phyloP scores from a whole-genome alignment of 2,113 vertebrate species.

The Sylvia atricapilla region DNA sequence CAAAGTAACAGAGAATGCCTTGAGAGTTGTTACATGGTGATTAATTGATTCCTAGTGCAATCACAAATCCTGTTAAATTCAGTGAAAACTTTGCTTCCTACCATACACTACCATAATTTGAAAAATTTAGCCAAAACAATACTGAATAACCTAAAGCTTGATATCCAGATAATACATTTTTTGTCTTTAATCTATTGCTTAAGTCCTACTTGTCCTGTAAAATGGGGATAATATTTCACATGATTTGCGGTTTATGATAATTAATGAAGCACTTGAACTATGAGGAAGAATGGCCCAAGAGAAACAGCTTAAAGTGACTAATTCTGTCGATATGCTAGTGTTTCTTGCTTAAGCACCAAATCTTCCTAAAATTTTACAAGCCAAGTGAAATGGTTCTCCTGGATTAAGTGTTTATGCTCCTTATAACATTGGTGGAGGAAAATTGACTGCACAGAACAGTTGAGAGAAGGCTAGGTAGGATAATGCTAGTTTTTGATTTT shows the following conservation, averaged over 20 bases:
- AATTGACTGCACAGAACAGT: neutral
- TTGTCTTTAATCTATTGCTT: neutral
- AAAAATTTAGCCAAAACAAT: neutral
- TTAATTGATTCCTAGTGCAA: neutral
- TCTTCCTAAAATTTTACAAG: neutral
- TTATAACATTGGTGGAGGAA: neutral
- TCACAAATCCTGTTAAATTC: neutral
- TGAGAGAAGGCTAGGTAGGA: rapidly evolving
- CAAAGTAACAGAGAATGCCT: neutral
- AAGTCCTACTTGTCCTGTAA: neutral
- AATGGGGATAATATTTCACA: neutral
- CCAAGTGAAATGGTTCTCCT: neutral
- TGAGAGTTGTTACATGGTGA: rapidly evolving
- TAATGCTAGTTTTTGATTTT: neutral
- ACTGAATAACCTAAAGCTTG: neutral
- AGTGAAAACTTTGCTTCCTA: neutral
- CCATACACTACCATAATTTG: neutral
- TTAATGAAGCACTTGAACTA: neutral
- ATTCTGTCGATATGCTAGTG: neutral
- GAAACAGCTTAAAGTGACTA: neutral
- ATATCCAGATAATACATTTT: neutral
- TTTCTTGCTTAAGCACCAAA: neutral
- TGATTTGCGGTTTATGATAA: neutral
- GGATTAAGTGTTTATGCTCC: neutral
- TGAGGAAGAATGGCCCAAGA: neutral